Evolutionary conservation across 2,113 vertebrate species (phyloP), one percentile per base, ranked within the genome.

Genomic region (Nematolebias whitei): DNA sequence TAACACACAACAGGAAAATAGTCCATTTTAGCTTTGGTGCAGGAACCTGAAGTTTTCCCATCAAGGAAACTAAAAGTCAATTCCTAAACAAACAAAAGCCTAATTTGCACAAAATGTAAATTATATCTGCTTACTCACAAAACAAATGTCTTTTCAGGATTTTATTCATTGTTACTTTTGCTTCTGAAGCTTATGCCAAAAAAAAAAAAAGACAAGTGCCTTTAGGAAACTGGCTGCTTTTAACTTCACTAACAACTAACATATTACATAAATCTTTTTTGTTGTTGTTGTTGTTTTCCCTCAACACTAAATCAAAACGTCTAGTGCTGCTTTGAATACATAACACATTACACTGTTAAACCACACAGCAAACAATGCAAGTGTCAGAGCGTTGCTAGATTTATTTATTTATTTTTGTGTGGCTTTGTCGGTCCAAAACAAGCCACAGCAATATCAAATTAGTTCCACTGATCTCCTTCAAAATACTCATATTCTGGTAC

Each of bases 401-500:
- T 44, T 51, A 44, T 32, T 32, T 75, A 45, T 20, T 41, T 45
- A 9, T 10, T 35, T 35, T 35, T 10, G 10, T 55, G 1, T 44
- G 50, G 39, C 29, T 29, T 77, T 49, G 18, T 41, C 35, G 26
- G 45, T 47, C 45, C 18, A 62, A 56, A 68, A 62, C 47, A 71
- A 64, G 50, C 19, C 12, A n/a, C n/a, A 19, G 49, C 8, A 20
- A 61, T 64, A 61, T 65, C 41, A 66, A 75, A 72, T 71, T 35
- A 63, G 32, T 53, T 18, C 64, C 56, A 83, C 80, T 57, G 68
- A 71, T 79, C 63, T 39, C 19, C 16, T 62, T 55, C 61, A 57
- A 45, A 76, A 65, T 56, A 29, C 64, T 73, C 51, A 41, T 3
- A 64, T 82, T 82, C 50, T 47, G 65, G 48, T 61, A 68, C 53